Evolutionary conservation across 2,113 vertebrate species (phyloP), one percentile per base, ranked within the genome.

Genomic region (Pseudopodoces humilis): DNA sequence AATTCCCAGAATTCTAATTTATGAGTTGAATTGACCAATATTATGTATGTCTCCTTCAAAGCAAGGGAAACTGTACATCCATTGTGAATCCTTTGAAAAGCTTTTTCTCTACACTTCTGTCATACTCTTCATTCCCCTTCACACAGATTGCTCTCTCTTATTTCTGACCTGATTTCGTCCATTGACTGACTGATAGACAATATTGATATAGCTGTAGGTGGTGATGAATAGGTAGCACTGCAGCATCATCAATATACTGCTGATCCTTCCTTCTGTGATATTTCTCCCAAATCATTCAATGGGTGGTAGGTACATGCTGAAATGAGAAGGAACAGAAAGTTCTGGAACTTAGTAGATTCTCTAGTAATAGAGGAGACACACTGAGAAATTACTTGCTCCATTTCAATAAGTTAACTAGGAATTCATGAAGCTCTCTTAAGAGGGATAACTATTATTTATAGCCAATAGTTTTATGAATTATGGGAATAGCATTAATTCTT

Each of bases 101-200:
- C 13, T 31, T 93, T 81, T 81, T 86, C 56, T 81, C 13, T 72
- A 23, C 59, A 43, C 16, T 28, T 75, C 44, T 82, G 41, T 75
- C 39, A 46, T 60, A n/a, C 16, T 76, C 20, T 84, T 91, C 37
- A 8, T 78, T 71, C 20, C 17, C 18, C n/a, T 64, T 84, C 10
- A 44, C 1, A 1, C 31, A n/a, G 17, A 28, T 85, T 1, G 0
- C 15, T 43, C 19, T n/a, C 63, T 70, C 52, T 75, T 77, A 19
- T 69, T 90, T 91, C 58, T 91, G 58, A 68, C 82, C 69, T 89
- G 65, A 53, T 95, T 82, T 91, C 17, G 68, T 62, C 64, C 60
- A 37, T 14, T 83, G 63, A 43, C 75, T 85, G 46, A 20, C 53
- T 60, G 49, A 35, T 85, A 44, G 63, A 67, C 52, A 18, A 41